Base-by-base conservation (phyloP, 64 coral and sea anemone species). In the Stichodactyla helianthus region DNA sequence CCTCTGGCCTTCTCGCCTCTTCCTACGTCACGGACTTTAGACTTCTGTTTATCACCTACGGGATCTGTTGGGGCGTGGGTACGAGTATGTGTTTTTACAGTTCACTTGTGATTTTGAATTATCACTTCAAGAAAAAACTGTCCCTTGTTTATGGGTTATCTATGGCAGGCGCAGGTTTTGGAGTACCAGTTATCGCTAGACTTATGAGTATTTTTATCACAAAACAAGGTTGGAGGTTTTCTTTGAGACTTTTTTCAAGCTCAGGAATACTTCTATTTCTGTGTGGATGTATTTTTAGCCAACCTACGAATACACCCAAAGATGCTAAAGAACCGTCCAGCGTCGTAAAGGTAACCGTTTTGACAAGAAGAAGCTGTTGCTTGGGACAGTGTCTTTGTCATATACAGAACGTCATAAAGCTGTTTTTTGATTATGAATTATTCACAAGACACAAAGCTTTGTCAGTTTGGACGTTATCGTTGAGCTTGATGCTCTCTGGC, bases 131-230 rank as follows among this genome's bases (percentile, higher is more conserved):
- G 27, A 90, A 76, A 25, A 53, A 54, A 35, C 79, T 90, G 35
- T 90, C 89, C 50, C 53, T 90, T 18, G 89, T 82, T 59, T 90
- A 90, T 53, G 89, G 89, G 12, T 51, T 90, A 14, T 55, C 89
- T 6, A 84, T 90, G 14, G 82, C 89, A 51, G 89, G 89, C 27
- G 89, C 89, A 77, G 89, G 89, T 17, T 77, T 90, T n/a, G 89
- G 89, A 56, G 82, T 90, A 19, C 83, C 89, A 2, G 82, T 83
- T 14, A 85, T 77, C 26, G 54, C 82, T 53, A 84, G 44, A 54
- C 26, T 63, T 8, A 74, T 77, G 20, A 90, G 77, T 79, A 13
- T 82, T 5, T 14, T 90, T 35, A 90, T 85, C 7, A 52, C 4
- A 10, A 10, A 55, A 10, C 83, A 84, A 28, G 53, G 71, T 19